phyloP scores from a whole-genome alignment of 2,888 invertebrate species.

The Ennomos fuscantarius region DNA sequence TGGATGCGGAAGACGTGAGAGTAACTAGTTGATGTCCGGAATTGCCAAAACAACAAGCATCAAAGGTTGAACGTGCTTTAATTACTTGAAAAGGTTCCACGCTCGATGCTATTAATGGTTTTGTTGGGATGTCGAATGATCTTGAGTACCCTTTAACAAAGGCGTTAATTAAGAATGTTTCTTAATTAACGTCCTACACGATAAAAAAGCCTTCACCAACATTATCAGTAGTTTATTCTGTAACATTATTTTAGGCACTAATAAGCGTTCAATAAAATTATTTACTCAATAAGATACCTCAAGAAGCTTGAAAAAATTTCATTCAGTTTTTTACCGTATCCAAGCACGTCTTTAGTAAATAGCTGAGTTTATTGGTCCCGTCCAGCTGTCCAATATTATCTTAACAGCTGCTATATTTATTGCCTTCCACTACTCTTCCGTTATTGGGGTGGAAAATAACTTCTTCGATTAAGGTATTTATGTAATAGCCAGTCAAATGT shows the following conservation, averaged over 20 bases:
- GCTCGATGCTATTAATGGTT: too few species aligned
- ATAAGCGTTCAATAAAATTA: too few species aligned
- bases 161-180: too few species aligned
- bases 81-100: too few species aligned
- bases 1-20: constrained; percentile 6
- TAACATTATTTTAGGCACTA: too few species aligned
- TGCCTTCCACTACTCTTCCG: neutral
- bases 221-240: too few species aligned
- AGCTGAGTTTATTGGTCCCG: constrained; percentile 2
- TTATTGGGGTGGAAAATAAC: neutral
- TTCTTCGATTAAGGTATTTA: neutral
- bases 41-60: constrained; percentile 5
- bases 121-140: neutral
- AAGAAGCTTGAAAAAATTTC: too few species aligned
- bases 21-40: constrained; percentile 7
- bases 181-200: too few species aligned
- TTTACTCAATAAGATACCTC: too few species aligned
- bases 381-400: constrained; percentile 6
- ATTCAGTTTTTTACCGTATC: too few species aligned
- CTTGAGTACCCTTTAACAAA: neutral
- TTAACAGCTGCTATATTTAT: constrained; percentile 7
- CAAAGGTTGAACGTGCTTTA: constrained; percentile 4
- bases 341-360: neutral
- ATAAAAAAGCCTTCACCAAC: too few species aligned
- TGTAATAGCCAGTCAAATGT: too few species aligned